phyloP scores from a whole-genome alignment of 1,140 invertebrate genomes.

The Drosophila sp. region DNA sequence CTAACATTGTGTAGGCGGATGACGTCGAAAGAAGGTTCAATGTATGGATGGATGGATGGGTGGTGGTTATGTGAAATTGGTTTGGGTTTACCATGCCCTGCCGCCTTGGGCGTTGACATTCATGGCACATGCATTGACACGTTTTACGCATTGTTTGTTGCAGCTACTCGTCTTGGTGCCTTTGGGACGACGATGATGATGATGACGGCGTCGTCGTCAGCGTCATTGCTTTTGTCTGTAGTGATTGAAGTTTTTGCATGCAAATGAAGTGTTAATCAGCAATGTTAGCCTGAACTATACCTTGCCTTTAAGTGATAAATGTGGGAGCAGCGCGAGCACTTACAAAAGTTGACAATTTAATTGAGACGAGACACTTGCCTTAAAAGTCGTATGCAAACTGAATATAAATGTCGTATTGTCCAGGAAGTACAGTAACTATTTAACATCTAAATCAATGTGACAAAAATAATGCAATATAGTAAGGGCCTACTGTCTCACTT shows the following conservation, averaged over 20 bases:
- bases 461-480: no score
- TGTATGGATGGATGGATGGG: neutral
- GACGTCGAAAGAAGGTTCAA: neutral
- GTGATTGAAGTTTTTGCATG: conserved; percentile 44
- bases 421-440: neutral
- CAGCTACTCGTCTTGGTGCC: conserved; percentile 5
- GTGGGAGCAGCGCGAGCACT: neutral
- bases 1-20: neutral
- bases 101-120: conserved; percentile 38
- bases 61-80: conserved; percentile 1
- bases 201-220: neutral
- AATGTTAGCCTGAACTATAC: conserved; percentile 14
- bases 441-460: no score
- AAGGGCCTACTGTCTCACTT: no score
- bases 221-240: conserved; percentile 28
- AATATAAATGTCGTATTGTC: neutral
- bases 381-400: neutral
- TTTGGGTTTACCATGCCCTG: neutral
- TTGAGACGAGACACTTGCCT: neutral
- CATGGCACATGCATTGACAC: conserved; percentile 55
- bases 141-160: conserved; percentile 44
- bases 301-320: conserved; percentile 9
- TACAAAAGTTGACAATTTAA: conserved; percentile 1
- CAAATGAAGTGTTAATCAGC: conserved; percentile 56
- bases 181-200: neutral